These are phyloP conservation scores for Polydrusus cervinus DNA, from an alignment of 2,888 invertebrate genomes.

Conservation along the genomic window DNA sequence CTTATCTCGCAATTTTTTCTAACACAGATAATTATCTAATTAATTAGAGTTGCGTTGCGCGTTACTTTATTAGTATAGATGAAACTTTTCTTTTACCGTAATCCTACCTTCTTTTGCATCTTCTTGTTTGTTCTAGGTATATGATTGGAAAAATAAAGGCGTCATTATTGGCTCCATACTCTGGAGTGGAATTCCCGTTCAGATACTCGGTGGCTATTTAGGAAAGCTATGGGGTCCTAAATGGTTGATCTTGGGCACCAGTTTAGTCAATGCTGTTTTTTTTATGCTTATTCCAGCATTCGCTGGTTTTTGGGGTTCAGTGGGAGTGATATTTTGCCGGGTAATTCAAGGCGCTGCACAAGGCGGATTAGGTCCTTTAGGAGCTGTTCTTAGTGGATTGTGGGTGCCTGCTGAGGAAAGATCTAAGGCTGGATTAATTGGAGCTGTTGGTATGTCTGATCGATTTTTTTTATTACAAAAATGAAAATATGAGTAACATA, in stretches of 20 bases:
- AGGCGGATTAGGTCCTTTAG: slow-evolving; percentile 80
- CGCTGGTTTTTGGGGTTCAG: slow-evolving; percentile 53
- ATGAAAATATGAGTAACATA: no score
- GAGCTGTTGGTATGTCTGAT: slow-evolving; percentile 69
- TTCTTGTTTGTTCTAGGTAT: slow-evolving; percentile 22
- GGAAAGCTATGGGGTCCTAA: slow-evolving; percentile 85
- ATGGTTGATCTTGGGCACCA: slow-evolving; percentile 74
- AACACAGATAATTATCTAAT: no score
- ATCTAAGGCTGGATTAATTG: slow-evolving; percentile 79
- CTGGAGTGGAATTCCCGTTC: slow-evolving; percentile 85
- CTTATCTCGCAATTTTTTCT: no score
- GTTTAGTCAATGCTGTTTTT: slow-evolving; percentile 75
- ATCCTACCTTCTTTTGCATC: not conserved
- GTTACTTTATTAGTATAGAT: no score
- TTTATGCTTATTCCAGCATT: slow-evolving; percentile 73
- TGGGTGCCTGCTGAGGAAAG: slow-evolving; percentile 83
- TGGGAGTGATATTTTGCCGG: slow-evolving; percentile 57
- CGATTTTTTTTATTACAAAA: not conserved
- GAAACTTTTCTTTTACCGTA: no score
- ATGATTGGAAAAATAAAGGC: slow-evolving; percentile 44
- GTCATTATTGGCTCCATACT: slow-evolving; percentile 84
- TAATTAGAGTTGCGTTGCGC: no score
- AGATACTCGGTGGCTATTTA: slow-evolving; percentile 81
- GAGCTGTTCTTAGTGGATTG: slow-evolving; percentile 81
- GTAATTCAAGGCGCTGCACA: slow-evolving; percentile 79